phyloP scores from a whole-genome alignment of 1,140 invertebrate genomes.

The Dolichoris vasculosae region DNA sequence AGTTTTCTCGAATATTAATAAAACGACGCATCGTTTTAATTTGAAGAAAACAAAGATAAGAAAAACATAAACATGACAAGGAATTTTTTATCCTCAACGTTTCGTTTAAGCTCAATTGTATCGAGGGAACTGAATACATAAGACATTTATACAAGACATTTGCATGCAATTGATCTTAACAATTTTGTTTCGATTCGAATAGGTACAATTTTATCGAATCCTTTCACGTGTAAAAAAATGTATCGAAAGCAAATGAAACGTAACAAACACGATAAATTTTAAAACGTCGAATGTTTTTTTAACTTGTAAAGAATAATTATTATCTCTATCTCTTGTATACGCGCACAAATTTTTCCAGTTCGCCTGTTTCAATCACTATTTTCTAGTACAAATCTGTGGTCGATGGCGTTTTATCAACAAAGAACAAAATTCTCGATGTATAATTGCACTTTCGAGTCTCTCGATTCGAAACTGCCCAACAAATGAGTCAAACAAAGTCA shows the following conservation, averaged over 20 bases:
- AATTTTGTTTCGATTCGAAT: conserved; percentile 6
- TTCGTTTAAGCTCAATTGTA: background rate
- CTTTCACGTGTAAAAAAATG: conserved; percentile 6
- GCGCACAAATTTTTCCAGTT: conserved; percentile 37
- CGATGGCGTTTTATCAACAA: conserved; percentile 15
- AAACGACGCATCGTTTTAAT: background rate
- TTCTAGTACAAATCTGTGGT: conserved; percentile 25
- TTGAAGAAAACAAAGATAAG: background rate
- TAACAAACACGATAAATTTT: background rate
- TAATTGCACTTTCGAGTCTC: conserved; percentile 27
- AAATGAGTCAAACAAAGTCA: background rate
- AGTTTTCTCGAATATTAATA: conserved; percentile 1
- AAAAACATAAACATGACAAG: background rate
- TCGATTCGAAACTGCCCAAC: conserved; percentile 20
- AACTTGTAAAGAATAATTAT: conserved; percentile 13
- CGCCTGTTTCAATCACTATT: conserved; percentile 35
- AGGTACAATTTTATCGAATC: background rate
- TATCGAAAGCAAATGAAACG: conserved; percentile 24
- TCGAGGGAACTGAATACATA: conserved; percentile 17
- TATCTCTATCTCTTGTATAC: conserved; percentile 35
- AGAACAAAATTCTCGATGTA: conserved; percentile 25
- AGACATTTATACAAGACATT: conserved; percentile 46
- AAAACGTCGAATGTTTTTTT: conserved; percentile 28
- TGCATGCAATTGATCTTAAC: conserved; percentile 18
- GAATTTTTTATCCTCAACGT: background rate